Evolutionary conservation across 2,113 vertebrate species (phyloP), one percentile per base, ranked within the genome.

Genomic region (Miniopterus natalensis): DNA sequence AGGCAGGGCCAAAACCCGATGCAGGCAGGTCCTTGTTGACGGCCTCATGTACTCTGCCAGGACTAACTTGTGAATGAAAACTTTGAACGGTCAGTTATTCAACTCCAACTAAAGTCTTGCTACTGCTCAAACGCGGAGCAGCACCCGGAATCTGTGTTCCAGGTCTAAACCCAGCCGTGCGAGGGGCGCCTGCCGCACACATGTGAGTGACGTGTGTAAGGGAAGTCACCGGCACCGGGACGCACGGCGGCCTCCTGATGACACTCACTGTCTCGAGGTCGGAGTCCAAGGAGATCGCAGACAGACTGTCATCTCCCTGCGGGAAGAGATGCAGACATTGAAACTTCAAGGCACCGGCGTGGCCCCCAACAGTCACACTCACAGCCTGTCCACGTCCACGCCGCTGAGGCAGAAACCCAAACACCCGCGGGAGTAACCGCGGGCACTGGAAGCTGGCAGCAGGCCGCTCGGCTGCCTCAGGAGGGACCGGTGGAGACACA

Each of bases 271-370:
- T 96, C 85, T 98, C 98, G 13, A 96, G 94, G 88, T 99, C 99
- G 1, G 98, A 99, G 84, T 98, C 96, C 49, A 98, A 98, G 85
- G 98, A 98, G 36, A 98, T 92, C 51, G 98, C 98, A 68, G 98
- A 99, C 42, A 98, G 97, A 96, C 97, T 98, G 92, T 99, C 99
- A 84, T 99, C 99, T 51, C 98, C 98, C 99, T 99, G 79, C 36
- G 88, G 88, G 92, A 97, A 97, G 3, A 97, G 87, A 98, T 0
- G 95, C 77, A 81, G 12, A 77, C 74, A 12, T 4, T 25, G 40
- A 79, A 2, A 95, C 21, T 36, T 6, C 47, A 2, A 23, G 63
- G 12, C 3, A 23, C 36, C 47, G 0, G 20, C 47, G 1, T n/a
- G 49, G 5, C 81, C 57, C 8, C 53, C 36, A 4, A 0, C 27